phyloP scores from a whole-genome alignment of 2,888 invertebrate genomes.

The Pemphredon lugubris region DNA sequence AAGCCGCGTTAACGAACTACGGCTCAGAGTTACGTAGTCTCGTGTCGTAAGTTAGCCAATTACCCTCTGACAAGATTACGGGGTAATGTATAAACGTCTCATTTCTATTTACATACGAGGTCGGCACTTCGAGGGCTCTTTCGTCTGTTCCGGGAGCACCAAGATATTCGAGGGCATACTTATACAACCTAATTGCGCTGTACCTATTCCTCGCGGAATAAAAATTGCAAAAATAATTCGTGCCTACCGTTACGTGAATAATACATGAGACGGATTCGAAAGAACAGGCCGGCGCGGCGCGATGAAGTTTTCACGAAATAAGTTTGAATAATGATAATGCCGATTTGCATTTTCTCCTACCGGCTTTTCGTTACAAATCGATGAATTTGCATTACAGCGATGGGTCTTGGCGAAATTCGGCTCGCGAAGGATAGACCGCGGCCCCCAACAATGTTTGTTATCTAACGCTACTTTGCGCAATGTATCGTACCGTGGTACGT shows the following conservation, averaged over 20 bases:
- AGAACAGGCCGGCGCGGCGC: slow-evolving; percentile 1
- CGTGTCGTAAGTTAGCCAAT: slow-evolving; percentile 65
- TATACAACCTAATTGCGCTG: slow-evolving; percentile 9
- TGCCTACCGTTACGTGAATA: slow-evolving; percentile 21
- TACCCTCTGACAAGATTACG: slow-evolving; percentile 60
- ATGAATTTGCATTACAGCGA: slow-evolving; percentile 5
- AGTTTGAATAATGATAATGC: slow-evolving; percentile 16
- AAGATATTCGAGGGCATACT: neutral
- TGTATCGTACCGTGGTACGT: too few species aligned
- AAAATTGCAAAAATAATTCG: slow-evolving; percentile 30
- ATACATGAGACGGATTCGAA: slow-evolving; percentile 8
- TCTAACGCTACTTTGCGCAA: too few species aligned
- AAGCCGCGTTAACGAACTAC: slow-evolving; percentile 61
- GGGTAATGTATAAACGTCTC: slow-evolving; percentile 59
- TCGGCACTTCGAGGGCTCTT: slow-evolving; percentile 4
- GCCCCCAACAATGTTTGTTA: too few species aligned
- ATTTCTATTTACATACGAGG: slow-evolving; percentile 50
- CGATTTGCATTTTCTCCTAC: slow-evolving; percentile 11
- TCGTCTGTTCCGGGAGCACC: neutral
- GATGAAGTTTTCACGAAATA: slow-evolving; percentile 41
- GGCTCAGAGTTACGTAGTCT: slow-evolving; percentile 35
- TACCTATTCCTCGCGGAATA: slow-evolving; percentile 7
- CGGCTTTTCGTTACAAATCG: slow-evolving; percentile 7
- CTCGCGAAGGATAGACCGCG: too few species aligned
- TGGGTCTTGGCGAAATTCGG: too few species aligned